phyloP scores from a whole-genome alignment of 2,113 vertebrate species.

The Amphiprion ocellaris region DNA sequence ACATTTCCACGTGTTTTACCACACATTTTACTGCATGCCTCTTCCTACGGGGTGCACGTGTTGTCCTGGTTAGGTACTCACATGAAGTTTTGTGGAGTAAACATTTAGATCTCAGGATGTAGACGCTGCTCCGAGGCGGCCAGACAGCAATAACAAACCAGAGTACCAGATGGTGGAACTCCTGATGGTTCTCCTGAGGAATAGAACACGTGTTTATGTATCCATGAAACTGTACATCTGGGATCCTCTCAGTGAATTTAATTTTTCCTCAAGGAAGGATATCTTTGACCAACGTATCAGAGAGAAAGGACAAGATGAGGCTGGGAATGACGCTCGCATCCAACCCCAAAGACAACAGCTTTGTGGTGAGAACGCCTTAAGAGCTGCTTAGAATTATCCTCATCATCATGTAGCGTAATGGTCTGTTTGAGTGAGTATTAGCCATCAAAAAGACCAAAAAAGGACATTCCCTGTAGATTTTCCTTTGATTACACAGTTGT shows the following conservation, averaged over 20 bases:
- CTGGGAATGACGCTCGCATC: constrained; percentile 94
- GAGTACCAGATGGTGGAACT: constrained; percentile 57
- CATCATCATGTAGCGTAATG: neutral
- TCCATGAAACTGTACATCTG: constrained; percentile 17
- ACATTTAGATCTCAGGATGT: constrained; percentile 55
- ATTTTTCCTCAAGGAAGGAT: constrained; percentile 90
- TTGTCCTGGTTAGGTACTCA: constrained; percentile 39
- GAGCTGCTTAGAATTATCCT: neutral
- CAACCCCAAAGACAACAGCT: constrained; percentile 95
- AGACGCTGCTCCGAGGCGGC: constrained; percentile 56
- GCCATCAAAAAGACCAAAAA: constrained; percentile 18
- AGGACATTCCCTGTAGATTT: constrained; percentile 34
- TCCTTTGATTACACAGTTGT: constrained; percentile 51
- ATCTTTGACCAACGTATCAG: constrained; percentile 96
- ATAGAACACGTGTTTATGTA: constrained; percentile 29
- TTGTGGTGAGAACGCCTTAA: constrained; percentile 89
- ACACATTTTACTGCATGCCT: constrained; percentile 48
- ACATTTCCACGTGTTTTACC: constrained; percentile 70
- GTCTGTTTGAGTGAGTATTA: constrained; percentile 16
- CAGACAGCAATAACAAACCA: constrained; percentile 75
- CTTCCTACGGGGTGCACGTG: constrained; percentile 61
- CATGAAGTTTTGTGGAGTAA: constrained; percentile 45
- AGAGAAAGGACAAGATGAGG: constrained; percentile 98
- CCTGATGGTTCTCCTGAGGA: constrained; percentile 47
- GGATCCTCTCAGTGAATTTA: constrained; percentile 49